Conservation (phyloP, 2,888 invertebrate species). For the Arrhopalites spinosus region DNA sequence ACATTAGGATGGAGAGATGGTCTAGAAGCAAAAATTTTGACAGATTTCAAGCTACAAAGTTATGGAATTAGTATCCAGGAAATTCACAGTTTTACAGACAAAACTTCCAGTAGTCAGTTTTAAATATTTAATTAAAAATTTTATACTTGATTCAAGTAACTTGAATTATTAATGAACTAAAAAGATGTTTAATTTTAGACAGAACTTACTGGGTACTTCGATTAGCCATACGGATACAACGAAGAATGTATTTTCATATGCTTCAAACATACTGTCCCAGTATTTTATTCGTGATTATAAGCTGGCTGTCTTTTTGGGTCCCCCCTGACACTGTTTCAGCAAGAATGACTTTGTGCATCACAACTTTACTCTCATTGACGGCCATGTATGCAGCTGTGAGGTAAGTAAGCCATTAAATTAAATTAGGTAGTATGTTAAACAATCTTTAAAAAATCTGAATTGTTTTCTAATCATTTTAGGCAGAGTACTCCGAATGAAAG, state of each 20-base stretch:
- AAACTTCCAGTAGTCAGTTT: not conserved
- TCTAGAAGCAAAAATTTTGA: not conserved
- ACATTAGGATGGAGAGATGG: conserved; percentile 12
- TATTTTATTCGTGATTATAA: conserved; percentile 48
- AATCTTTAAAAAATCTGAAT: not conserved
- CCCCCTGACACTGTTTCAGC: conserved; percentile 46
- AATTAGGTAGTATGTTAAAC: not conserved
- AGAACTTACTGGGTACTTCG: conserved; percentile 37
- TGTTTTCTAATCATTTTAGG: conserved; percentile 8
- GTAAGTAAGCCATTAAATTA: conserved; percentile 28
- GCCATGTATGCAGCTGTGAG: conserved; percentile 51
- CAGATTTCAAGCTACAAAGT: not conserved
- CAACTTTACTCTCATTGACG: conserved; percentile 48
- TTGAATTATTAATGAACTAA: not conserved
- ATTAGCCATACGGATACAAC: conserved; percentile 34
- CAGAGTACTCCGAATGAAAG: conserved; percentile 37
- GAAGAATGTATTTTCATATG: conserved; percentile 49
- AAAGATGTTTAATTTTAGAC: not conserved
- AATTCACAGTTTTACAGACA: not conserved
- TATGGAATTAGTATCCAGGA: conserved; percentile 1
- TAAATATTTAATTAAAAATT: not conserved
- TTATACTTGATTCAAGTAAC: not conserved
- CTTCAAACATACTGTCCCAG: conserved; percentile 52
- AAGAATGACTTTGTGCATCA: conserved; percentile 44
- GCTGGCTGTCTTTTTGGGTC: conserved; percentile 53